Base-by-base conservation (phyloP, 2,113 vertebrate genomes). In the Lichenostomus cassidix region DNA sequence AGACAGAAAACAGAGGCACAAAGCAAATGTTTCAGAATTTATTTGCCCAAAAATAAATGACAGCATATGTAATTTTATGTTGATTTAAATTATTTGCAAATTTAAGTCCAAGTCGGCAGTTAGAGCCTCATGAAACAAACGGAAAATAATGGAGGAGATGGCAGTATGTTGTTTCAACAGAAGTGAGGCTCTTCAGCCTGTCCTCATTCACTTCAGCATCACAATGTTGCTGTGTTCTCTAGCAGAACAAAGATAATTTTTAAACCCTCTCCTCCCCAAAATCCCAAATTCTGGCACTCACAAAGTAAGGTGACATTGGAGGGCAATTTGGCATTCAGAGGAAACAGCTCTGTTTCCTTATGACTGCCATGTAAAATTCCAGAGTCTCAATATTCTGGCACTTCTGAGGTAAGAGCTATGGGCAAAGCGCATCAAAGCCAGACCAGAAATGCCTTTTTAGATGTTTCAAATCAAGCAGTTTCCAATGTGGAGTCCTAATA, bases 201-300 rank as follows among this genome's bases (percentile, higher is more conserved):
- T 35, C 31, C 12, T n/a, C 18, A 13, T 64, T 79, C 37, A 56
- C 31, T 84, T 84, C 80, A 42, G 22, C 46, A 53, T 39, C 7
- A 2, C 17, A 58, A 17, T 27, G 10, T 23, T 41, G 6, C 6
- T 56, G 4, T 53, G 25, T 29, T 91, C 44, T 90, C 10, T 46
- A 49, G 37, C 33, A n/a, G 12, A 71, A 49, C 8, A 39, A 56
- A 79, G 53, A 41, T 33, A 24, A 53, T 49, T 68, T 96, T 79
- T 39, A 73, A 87, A 49, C 3, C 5, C 9, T 60, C 10, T 9
- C 10, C 8, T 23, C 16, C 9, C 2, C 37, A 16, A 42, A 55
- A 35, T 79, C 29, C n/a, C 23, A 33, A 53, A 41, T 37, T 18
- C 12, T 84, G 27, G 11, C 5, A 8, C 10, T 77, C 0, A 0